These are phyloP conservation scores for Syncerus caffer DNA, from an alignment of 2,797 vertebrate genomes.

Conservation along the genomic window DNA sequence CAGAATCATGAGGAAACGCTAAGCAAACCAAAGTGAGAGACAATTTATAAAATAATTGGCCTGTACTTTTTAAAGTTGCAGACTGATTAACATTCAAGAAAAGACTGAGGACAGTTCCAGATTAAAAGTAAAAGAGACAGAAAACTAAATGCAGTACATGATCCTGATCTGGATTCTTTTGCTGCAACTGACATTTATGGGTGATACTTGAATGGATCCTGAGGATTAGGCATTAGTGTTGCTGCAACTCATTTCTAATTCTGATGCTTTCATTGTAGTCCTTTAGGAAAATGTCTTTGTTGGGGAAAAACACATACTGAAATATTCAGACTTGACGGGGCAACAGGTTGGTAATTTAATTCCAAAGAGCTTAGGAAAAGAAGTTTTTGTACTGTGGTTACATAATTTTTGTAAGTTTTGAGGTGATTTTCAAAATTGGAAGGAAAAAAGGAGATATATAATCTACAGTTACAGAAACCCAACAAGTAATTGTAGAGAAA, in stretches of 20 bases:
- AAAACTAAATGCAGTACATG: background rate
- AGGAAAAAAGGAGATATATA: background rate
- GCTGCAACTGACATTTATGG: background rate
- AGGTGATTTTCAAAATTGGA: background rate
- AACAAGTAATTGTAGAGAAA: background rate
- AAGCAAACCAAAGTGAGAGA: background rate
- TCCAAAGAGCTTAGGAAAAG: background rate
- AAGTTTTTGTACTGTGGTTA: background rate
- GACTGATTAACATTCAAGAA: background rate
- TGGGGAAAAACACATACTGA: background rate
- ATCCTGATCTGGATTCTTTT: background rate
- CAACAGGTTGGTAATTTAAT: background rate
- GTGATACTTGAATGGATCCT: background rate
- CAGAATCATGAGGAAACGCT: background rate
- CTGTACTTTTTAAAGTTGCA: background rate
- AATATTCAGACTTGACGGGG: background rate
- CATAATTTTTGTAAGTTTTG: background rate
- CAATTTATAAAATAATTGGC: background rate
- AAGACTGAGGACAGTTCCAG: background rate
- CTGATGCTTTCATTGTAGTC: background rate
- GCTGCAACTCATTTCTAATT: background rate
- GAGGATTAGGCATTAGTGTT: background rate
- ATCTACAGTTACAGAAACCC: background rate
- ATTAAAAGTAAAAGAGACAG: background rate
- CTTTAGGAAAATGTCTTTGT: background rate